Conservation (phyloP, 2,113 vertebrate genomes). For the Perca schrenkii region DNA sequence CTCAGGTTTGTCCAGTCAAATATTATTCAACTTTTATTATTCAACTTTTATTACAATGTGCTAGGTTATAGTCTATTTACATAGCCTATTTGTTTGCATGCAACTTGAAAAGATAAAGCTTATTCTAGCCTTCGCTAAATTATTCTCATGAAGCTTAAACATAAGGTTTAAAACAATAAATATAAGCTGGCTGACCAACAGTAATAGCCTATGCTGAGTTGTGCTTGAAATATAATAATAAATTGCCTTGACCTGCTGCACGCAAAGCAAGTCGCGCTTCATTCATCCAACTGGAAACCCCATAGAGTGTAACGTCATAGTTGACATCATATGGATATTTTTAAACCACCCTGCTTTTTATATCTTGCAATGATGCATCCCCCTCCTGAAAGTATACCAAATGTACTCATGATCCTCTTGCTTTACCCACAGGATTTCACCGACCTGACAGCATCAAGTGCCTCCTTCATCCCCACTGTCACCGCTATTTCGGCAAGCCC, state of each 20-base stretch:
- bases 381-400: conserved; percentile 34
- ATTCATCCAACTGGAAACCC: conserved; percentile 88
- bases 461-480: conserved; percentile 93
- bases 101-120: not conserved
- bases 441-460: conserved; percentile 89
- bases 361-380: conserved; percentile 44
- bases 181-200: not conserved
- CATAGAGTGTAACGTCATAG: conserved; percentile 88
- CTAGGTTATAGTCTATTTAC: not conserved
- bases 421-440: conserved; percentile 89
- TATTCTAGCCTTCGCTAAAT: not conserved
- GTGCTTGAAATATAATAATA: conserved; percentile 10
- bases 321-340: conserved; percentile 91
- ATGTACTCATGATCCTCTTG: conserved; percentile 49
- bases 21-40: not conserved
- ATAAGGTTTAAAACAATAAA: not conserved
- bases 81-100: not conserved
- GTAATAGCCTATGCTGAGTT: not conserved
- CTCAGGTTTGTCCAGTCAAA: conserved; percentile 86
- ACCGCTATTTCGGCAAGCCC: conserved; percentile 91
- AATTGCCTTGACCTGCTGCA: conserved; percentile 29
- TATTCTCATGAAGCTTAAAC: not conserved
- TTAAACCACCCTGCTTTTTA: conserved; percentile 81
- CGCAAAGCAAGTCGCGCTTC: conserved; percentile 37
- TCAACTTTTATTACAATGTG: not conserved